Conservation (phyloP, 2,888 invertebrate genomes). For the Oxyscelio sp. region DNA sequence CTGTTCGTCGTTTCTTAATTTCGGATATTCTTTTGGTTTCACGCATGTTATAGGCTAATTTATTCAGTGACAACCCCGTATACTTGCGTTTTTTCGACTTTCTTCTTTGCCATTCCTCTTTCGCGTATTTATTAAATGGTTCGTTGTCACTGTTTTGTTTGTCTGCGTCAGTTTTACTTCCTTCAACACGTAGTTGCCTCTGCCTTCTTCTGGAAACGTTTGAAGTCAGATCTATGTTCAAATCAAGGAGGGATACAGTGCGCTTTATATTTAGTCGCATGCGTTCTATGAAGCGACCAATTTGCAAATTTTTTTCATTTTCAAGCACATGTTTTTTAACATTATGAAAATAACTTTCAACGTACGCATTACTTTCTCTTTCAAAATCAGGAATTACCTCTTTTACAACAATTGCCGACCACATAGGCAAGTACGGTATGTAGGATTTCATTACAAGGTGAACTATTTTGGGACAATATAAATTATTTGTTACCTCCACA, state of each 20-base stretch:
- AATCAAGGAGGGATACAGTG: neutral
- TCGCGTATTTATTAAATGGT: neutral
- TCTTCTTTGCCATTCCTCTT: slow-evolving; percentile 17
- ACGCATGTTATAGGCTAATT: too few species aligned
- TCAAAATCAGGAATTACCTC: slow-evolving; percentile 5
- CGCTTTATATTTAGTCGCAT: neutral
- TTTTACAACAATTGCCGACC: slow-evolving; percentile 9
- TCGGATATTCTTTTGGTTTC: too few species aligned
- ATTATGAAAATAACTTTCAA: slow-evolving; percentile 26
- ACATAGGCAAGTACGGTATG: slow-evolving; percentile 19
- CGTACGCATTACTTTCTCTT: slow-evolving; percentile 13
- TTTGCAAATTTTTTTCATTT: neutral
- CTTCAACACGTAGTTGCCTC: neutral
- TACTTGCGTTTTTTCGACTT: neutral
- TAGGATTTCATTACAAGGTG: slow-evolving; percentile 14
- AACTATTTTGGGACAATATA: neutral
- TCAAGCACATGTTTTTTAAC: neutral
- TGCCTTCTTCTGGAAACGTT: neutral
- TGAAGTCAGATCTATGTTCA: slow-evolving; percentile 1
- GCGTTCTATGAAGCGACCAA: neutral
- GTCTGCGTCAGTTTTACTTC: neutral
- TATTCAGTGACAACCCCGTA: neutral
- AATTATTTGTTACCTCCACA: neutral
- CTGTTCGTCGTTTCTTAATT: too few species aligned
- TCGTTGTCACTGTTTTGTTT: neutral